Evolutionary conservation across 2,888 invertebrate species (phyloP).

Genomic region (Mechanitis messenoides): DNA sequence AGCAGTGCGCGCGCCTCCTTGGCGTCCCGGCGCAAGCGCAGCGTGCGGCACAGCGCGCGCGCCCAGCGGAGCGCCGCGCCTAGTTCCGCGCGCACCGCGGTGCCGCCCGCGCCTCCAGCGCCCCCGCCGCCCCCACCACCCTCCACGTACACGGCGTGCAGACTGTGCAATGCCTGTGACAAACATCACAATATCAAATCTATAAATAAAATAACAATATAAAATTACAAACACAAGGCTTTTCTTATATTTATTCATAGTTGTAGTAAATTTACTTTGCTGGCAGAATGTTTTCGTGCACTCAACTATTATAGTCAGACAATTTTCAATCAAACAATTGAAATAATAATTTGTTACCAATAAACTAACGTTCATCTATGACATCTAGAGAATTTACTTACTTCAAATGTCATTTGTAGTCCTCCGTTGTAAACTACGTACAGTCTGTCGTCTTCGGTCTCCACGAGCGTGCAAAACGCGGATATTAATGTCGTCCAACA

Average conservation of each 20-base stretch:
- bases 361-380: no score
- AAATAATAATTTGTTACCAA: no score
- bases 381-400: conserved; percentile 40
- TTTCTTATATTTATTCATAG: no score
- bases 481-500: conserved; percentile 96
- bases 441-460: conserved; percentile 91
- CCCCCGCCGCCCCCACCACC: conserved; percentile 85
- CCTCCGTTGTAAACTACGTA: conserved; percentile 95
- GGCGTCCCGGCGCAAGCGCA: conserved; percentile 80
- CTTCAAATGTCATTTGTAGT: conserved; percentile 86
- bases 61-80: conserved; percentile 88
- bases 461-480: conserved; percentile 91
- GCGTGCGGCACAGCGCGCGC: conserved; percentile 82
- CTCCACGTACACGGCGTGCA: conserved; percentile 96
- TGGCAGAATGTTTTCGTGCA: no score
- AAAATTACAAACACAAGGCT: neutral
- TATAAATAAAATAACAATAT: neutral
- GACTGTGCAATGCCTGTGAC: conserved; percentile 87
- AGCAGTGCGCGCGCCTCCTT: conserved; percentile 81
- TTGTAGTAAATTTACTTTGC: no score
- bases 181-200: neutral
- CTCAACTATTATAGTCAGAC: no score
- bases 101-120: conserved; percentile 73
- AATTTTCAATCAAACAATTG: no score
- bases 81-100: conserved; percentile 91